Evolutionary conservation across 2,797 vertebrate genomes (phyloP), one percentile per base, ranked within the genome.

Genomic region (Luscinia megarhynchos): DNA sequence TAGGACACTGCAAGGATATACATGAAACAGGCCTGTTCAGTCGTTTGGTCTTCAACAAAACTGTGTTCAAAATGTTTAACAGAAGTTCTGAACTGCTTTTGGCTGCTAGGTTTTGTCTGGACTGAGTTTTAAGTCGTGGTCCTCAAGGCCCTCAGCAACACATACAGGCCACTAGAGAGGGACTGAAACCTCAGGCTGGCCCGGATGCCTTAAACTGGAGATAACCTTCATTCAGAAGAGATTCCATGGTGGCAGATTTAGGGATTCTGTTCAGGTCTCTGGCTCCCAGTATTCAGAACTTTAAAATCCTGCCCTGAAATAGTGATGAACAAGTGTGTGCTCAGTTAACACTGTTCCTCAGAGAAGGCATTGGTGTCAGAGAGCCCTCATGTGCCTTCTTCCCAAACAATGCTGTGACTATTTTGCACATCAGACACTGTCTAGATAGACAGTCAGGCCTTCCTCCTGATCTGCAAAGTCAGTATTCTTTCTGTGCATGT

Each of bases 331-430:
- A 17, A 67, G n/a, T 14, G 23, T 27, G 26, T 50, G 54, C 45
- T 82, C 26, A 11, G 38, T 45, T 61, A 41, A 21, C 38, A n/a
- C 54, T 5, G 3, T 54, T 38, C 20, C 16, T 6, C 63, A 23
- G 59, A 41, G 59, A 64, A 50, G 27, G 19, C 3, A 4, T 3
- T 12, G 4, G 19, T 58, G 48, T 26, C 40, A 51, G 51, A 32
- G n/a, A 67, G 20, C 36, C 30, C 20, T 87, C 0, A 0, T 9
- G 8, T 57, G 22, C 11, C 45, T 32, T 55, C 9, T 64, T 64
- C 14, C 21, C 29, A 59, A 16, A 18, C 23, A 38, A 4, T 4
- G 4, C 22, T n/a, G 12, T 6, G 19, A 3, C 55, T 32, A 4
- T 22, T 69, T 21, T 62, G 32, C 30, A 6, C 16, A 24, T 61